Base-by-base conservation (phyloP, 2,797 vertebrate species). In the Sebastes itinus region DNA sequence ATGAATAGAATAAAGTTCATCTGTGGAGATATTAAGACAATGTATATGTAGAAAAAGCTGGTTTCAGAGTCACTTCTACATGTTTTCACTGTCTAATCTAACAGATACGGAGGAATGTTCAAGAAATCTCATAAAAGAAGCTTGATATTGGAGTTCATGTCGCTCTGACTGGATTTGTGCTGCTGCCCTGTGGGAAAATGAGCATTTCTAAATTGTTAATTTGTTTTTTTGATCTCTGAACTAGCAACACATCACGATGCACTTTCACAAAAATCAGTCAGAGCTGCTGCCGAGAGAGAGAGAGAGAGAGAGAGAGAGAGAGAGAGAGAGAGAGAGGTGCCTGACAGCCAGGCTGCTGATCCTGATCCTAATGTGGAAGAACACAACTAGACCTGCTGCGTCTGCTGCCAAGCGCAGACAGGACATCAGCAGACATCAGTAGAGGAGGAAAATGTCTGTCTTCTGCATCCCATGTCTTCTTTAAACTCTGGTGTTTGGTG, bases 1-100 rank as follows among this genome's bases (percentile, higher is more conserved):
- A 99, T 96, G 88, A 99, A 99, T 28, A 99, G 95, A 79, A 97
- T 93, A 76, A 98, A 98, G 93, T 99, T 99, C 82, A 98, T 96
- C 98, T 99, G 91, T 33, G 70, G 68, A 70, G 30, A 81, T 12
- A 62, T 56, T 22, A 64, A 10, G 55, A 74, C 10, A 75, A 18
- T 22, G 28, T 16, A 56, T 16, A 56, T 18, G 10, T 52, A 46
- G 66, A 64, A 54, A 28, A 30, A 11, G 4, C 14, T 32, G 10
- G 5, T 33, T 63, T 28, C 2, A 59, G 27, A 59, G 16, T 35
- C 2, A 22, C 3, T 22, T 65, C 5, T 4, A 6, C 9, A 22
- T 23, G 20, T 70, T 52, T 75, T 68, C n/a, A 38, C 3, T 38
- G 30, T 71, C 67, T 68, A 10, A 28, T 42, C 11, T 32, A 27